A percentile compares a stretch with the other conserved stretches of the same genome.
Evolutionary conservation across 2,888 invertebrate genomes (phyloP).

Genomic region (Amphipyra berbera): DNA sequence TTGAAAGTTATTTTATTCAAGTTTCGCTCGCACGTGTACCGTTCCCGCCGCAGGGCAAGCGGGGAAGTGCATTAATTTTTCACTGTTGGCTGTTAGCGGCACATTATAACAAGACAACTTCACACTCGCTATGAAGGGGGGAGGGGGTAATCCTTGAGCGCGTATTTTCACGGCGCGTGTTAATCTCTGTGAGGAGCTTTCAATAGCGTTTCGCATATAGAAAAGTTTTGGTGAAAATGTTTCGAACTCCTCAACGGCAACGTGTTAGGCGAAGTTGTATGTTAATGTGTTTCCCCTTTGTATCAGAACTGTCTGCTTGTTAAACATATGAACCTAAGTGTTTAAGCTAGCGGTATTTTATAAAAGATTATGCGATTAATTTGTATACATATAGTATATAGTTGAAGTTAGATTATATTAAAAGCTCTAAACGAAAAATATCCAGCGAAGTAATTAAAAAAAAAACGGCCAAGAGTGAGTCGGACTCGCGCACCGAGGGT

Average conservation of each 20-base stretch:
- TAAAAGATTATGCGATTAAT: no score
- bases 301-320: slow-evolving; percentile 81
- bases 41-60: slow-evolving; percentile 45
- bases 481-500: no score
- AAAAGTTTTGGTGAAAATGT: slow-evolving; percentile 87
- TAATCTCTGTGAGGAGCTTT: slow-evolving; percentile 87
- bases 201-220: slow-evolving; percentile 87
- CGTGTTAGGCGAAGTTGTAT: slow-evolving; percentile 79
- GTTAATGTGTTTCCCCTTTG: slow-evolving; percentile 88
- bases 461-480: no score
- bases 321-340: slow-evolving; percentile 68
- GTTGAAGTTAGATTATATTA: no score
- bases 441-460: no score
- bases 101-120: slow-evolving; percentile 83
- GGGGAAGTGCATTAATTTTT: slow-evolving; percentile 67
- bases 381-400: no score
- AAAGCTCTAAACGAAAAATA: no score
- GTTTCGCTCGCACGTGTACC: slow-evolving; percentile 49
- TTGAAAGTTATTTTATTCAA: slow-evolving; percentile 7
- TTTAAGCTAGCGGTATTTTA: slow-evolving; percentile 19
- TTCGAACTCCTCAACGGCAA: slow-evolving; percentile 80
- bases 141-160: slow-evolving; percentile 83
- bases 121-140: slow-evolving; percentile 69
- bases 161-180: slow-evolving; percentile 83
- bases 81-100: slow-evolving; percentile 62